phyloP scores from a whole-genome alignment of 2,113 vertebrate genomes.

The Pardalotus punctatus region DNA sequence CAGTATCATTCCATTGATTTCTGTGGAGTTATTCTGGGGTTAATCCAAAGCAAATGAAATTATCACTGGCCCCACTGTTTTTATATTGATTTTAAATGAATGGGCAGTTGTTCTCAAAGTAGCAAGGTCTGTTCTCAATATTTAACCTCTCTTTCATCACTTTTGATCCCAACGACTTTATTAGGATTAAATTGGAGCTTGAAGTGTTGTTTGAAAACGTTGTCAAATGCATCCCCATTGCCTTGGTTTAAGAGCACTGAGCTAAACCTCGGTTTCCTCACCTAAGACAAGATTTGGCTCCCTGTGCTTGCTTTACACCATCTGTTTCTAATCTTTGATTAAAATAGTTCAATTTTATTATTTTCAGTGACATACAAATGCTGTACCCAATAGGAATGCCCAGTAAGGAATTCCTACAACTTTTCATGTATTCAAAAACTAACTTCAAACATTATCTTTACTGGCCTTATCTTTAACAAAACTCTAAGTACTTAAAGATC shows the following conservation, averaged over 20 bases:
- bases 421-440: neutral
- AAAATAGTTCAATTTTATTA: neutral
- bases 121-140: neutral
- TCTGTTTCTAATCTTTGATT: neutral
- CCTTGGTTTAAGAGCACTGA: neutral
- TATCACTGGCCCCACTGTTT: neutral
- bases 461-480: neutral
- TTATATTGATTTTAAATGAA: neutral
- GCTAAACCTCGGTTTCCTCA: neutral
- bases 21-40: neutral
- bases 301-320: neutral
- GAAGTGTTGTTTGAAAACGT: neutral
- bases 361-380: neutral
- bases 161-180: neutral
- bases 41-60: neutral
- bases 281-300: neutral
- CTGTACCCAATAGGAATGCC: neutral
- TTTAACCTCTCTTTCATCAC: neutral
- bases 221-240: neutral
- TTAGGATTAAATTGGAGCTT: neutral
- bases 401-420: neutral
- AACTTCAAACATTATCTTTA: neutral
- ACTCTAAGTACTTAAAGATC: neutral
- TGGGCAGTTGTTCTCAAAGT: neutral
- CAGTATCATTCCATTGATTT: neutral